Evolutionary conservation across 2,113 vertebrate genomes (phyloP).

Genomic region (Bungarus multicinctus): DNA sequence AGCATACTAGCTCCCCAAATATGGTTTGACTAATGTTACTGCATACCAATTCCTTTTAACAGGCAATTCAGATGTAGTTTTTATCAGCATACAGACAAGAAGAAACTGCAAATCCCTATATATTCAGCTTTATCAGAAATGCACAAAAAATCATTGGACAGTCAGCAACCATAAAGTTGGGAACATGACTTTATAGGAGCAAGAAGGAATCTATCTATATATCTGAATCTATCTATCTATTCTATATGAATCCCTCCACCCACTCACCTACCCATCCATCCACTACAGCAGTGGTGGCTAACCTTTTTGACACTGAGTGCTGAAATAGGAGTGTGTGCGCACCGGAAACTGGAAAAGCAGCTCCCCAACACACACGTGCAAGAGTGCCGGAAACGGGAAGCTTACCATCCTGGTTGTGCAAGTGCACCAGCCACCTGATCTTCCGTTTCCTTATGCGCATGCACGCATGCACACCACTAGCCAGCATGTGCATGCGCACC

Average conservation of each 20-base stretch:
- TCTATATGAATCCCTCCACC: neutral
- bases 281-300: no score
- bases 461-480: no score
- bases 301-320: no score
- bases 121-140: neutral
- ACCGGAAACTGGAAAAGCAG: no score
- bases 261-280: no score
- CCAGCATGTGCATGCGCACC: no score
- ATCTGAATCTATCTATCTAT: neutral
- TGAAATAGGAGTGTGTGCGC: no score
- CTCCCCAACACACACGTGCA: no score
- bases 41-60: neutral
- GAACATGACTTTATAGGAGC: neutral
- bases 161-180: neutral
- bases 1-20: neutral
- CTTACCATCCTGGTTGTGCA: no score
- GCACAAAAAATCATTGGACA: neutral
- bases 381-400: no score
- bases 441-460: no score
- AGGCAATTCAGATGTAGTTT: neutral
- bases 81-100: neutral
- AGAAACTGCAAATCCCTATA: neutral
- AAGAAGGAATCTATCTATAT: neutral
- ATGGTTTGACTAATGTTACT: neutral
- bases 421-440: no score